These are phyloP conservation scores for Cotesia typhae DNA, from an alignment of 1,140 invertebrate genomes.

Conservation along the genomic window DNA sequence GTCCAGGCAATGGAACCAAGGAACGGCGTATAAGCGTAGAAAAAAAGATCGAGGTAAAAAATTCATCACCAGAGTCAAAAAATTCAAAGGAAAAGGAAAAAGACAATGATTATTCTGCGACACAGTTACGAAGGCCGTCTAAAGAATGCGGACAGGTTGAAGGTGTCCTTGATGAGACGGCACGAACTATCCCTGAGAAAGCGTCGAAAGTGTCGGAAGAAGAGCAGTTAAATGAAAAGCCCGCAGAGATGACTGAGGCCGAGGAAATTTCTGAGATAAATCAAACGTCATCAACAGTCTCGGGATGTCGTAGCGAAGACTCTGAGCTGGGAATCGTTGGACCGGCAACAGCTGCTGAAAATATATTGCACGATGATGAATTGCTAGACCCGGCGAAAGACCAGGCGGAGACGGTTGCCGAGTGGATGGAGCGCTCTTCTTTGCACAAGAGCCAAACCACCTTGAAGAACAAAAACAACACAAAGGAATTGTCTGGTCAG, in stretches of 20 bases:
- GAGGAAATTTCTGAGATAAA: neutral
- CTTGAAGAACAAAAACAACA: constrained; percentile 1
- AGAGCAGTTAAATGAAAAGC: neutral
- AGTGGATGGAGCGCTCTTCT: constrained; percentile 31
- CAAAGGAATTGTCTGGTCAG: neutral
- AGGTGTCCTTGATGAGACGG: neutral
- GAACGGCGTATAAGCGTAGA: constrained; percentile 6
- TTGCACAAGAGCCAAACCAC: neutral
- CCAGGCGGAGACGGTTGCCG: neutral
- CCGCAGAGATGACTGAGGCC: neutral
- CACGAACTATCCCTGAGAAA: neutral
- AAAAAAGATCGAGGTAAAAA: constrained; percentile 3
- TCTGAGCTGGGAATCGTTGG: constrained; percentile 31
- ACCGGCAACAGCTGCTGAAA: constrained; percentile 25
- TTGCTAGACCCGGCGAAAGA: constrained; percentile 15
- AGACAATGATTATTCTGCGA: neutral
- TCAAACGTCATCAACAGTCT: neutral
- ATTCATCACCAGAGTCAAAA: neutral
- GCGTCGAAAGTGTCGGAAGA: neutral
- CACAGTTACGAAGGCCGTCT: neutral
- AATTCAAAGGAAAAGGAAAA: neutral
- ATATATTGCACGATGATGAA: constrained; percentile 31
- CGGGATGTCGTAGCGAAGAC: constrained; percentile 9
- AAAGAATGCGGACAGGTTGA: neutral
- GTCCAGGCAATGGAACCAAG: neutral